Percentiles rank a stretch among this genome's conserved stretches.
phyloP scores from a whole-genome alignment of 2,888 invertebrate genomes.

The Priocnemis perturbator region DNA sequence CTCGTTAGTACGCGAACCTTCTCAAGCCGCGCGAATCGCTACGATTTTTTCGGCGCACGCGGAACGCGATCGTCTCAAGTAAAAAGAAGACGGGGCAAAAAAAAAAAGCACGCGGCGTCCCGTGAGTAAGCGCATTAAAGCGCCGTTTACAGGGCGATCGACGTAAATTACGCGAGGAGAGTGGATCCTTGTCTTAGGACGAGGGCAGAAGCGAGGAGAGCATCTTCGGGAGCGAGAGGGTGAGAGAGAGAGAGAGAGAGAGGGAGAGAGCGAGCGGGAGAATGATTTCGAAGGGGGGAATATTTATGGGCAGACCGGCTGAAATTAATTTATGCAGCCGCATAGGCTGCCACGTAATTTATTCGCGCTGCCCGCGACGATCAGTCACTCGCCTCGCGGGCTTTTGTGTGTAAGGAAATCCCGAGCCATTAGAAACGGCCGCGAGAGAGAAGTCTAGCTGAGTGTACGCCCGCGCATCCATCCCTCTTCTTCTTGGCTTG shows the following conservation, averaged over 20 bases:
- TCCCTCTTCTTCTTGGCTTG: conserved; percentile 1
- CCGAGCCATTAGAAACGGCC: conserved; percentile 60
- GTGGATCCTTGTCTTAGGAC: not conserved
- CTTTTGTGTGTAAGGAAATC: conserved; percentile 69
- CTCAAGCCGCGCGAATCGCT: no score
- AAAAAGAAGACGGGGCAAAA: no score
- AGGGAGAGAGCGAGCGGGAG: conserved; percentile 41
- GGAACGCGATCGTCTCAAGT: no score
- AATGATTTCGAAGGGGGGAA: conserved; percentile 66
- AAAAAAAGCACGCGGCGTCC: no score
- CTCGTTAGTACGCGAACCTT: no score
- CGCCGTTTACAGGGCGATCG: conserved; percentile 35
- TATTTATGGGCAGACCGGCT: conserved; percentile 71
- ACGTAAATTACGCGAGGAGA: conserved; percentile 55
- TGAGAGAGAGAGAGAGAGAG: not conserved
- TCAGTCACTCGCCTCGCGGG: conserved; percentile 70
- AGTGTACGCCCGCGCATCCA: conserved; percentile 16
- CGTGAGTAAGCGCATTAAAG: conserved; percentile 22
- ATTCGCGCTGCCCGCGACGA: conserved; percentile 70
- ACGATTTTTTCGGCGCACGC: no score
- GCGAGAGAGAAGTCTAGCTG: conserved; percentile 44
- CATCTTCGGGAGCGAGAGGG: not conserved
- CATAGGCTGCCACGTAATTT: conserved; percentile 73
- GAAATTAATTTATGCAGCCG: conserved; percentile 74
- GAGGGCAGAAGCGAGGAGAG: not conserved